Conservation (phyloP, 2,888 invertebrate species). For the Noctua janthina region DNA sequence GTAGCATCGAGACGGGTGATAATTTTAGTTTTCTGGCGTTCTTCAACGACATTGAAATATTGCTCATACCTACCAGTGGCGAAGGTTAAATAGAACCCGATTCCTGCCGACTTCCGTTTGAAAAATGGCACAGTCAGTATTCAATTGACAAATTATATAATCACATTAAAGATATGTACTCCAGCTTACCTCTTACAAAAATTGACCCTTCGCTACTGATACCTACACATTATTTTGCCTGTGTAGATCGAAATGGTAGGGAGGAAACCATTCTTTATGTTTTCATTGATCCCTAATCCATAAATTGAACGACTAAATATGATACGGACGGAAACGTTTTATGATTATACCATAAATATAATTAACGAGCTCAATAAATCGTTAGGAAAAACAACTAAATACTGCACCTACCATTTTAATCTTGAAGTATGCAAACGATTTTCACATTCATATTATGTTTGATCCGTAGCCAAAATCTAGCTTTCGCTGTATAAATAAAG, state of each 20-base stretch:
- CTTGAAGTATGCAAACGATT: constrained; percentile 32
- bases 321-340: constrained; percentile 25
- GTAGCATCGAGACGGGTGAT: constrained; percentile 28
- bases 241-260: constrained; percentile 14
- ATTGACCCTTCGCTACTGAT: no score
- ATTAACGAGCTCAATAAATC: constrained; percentile 49
- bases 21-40: constrained; percentile 39
- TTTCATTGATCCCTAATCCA: constrained; percentile 24
- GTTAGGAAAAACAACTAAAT: constrained; percentile 32
- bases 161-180: no score
- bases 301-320: constrained; percentile 32
- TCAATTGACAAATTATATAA: no score
- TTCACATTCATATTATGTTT: constrained; percentile 40
- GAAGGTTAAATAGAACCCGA: no score
- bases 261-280: constrained; percentile 12
- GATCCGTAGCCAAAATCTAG: constrained; percentile 48
- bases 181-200: no score
- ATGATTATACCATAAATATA: constrained; percentile 40
- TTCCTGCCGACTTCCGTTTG: no score
- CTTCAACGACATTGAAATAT: constrained; percentile 28
- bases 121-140: no score
- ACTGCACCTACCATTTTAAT: constrained; percentile 34
- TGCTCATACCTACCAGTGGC: constrained; percentile 4
- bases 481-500: constrained; percentile 40
- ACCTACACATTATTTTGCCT: constrained; percentile 8